These are phyloP conservation scores for Lutraria lutraria DNA, from an alignment of 2,888 invertebrate genomes.

Conservation along the genomic window DNA sequence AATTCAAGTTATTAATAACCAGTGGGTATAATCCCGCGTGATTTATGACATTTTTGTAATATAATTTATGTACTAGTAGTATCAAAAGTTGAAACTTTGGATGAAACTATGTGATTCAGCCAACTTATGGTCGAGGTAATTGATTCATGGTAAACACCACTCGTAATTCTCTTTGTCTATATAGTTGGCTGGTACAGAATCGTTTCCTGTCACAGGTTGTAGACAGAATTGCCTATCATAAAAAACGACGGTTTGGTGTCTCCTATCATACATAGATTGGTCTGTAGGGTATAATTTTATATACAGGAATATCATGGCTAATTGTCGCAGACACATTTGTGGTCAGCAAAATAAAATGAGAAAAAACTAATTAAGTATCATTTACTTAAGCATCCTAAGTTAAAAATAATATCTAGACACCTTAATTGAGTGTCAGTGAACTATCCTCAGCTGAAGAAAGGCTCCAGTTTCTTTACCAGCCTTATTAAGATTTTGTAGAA, in stretches of 20 bases:
- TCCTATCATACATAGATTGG: not conserved
- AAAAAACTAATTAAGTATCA: not conserved
- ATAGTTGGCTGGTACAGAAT: not conserved
- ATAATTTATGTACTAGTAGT: no score
- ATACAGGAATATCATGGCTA: not conserved
- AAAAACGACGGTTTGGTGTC: not conserved
- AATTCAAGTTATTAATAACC: no score
- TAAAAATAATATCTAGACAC: not conserved
- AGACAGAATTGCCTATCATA: not conserved
- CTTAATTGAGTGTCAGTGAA: not conserved
- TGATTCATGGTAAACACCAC: no score
- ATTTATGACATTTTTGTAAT: no score
- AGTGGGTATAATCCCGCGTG: no score
- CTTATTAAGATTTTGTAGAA: no score
- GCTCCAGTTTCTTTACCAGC: not conserved
- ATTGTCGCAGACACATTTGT: not conserved
- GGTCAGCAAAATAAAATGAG: slow-evolving; percentile 7
- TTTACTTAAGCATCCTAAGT: not conserved
- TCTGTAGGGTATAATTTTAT: not conserved
- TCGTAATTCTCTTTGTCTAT: not conserved
- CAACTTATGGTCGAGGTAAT: no score
- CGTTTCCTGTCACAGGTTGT: no score
- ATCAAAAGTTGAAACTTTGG: no score
- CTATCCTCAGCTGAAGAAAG: not conserved
- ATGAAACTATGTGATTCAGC: no score